Percentiles rank a stretch among this genome's conserved stretches.
Evolutionary conservation across 2,888 invertebrate species (phyloP).

Genomic region (Petrophora chlorosata): DNA sequence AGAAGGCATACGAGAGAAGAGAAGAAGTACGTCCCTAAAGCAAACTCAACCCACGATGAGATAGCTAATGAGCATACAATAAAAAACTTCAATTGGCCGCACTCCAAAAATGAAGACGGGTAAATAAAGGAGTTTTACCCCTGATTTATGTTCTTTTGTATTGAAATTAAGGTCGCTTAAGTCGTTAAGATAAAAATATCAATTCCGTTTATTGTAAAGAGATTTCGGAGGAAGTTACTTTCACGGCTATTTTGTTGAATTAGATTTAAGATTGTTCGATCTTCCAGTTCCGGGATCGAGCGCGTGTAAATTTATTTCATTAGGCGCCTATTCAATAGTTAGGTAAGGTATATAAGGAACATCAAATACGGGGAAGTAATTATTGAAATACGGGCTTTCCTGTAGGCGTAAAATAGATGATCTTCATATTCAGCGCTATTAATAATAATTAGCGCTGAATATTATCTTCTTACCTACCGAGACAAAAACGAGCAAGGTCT

Average conservation of each 20-base stretch:
- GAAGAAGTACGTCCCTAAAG: background rate
- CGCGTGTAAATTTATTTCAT: too few relatives aligned
- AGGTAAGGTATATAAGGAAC: too few relatives aligned
- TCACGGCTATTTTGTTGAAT: slow-evolving; percentile 16
- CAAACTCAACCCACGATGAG: slow-evolving; percentile 4
- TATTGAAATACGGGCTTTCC: too few relatives aligned
- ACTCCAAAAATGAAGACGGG: slow-evolving; percentile 36
- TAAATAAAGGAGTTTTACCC: slow-evolving; percentile 18
- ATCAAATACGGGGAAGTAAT: too few relatives aligned
- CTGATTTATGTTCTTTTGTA: slow-evolving; percentile 24
- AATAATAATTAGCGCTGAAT: too few relatives aligned
- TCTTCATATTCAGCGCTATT: too few relatives aligned
- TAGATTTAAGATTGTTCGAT: slow-evolving; percentile 15
- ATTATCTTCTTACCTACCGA: too few relatives aligned
- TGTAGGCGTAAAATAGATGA: too few relatives aligned
- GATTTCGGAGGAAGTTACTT: slow-evolving; percentile 18
- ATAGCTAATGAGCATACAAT: slow-evolving; percentile 15
- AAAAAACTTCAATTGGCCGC: slow-evolving; percentile 39
- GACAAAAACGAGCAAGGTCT: too few relatives aligned
- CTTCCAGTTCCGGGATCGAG: too few relatives aligned
- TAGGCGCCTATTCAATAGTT: too few relatives aligned
- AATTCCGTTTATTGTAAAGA: slow-evolving; percentile 22
- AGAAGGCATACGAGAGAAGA: too few relatives aligned
- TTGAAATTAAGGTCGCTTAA: slow-evolving; percentile 27
- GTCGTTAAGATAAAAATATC: slow-evolving; percentile 26